A percentile compares a stretch with the other conserved stretches of the same genome.
phyloP scores from a whole-genome alignment of 2,888 invertebrate species.

The Piscicola geometra region DNA sequence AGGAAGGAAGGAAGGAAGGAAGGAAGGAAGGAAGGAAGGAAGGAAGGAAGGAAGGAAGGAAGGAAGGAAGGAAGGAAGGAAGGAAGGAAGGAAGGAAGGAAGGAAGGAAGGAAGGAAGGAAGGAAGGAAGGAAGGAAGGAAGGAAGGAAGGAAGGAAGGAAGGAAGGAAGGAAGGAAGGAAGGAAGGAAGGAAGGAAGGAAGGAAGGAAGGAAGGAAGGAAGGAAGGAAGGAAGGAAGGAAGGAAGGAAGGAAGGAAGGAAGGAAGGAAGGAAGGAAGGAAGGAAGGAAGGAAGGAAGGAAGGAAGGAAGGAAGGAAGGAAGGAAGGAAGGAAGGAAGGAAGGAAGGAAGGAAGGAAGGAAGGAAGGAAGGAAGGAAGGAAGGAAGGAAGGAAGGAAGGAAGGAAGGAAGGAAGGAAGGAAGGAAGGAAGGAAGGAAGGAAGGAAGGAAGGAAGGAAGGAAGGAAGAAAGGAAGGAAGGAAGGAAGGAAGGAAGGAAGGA shows the following conservation, averaged over 20 bases:
- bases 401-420: neutral
- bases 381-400: neutral
- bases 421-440: neutral
- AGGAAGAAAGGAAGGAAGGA: neutral
- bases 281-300: neutral
- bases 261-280: neutral
- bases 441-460: neutral
- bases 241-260: neutral
- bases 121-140: slow-evolving; percentile 11
- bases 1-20: slow-evolving; percentile 12
- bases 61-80: slow-evolving; percentile 11
- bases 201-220: slow-evolving; percentile 2
- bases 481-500: neutral
- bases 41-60: slow-evolving; percentile 11
- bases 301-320: neutral
- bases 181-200: slow-evolving; percentile 1
- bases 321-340: neutral
- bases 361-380: neutral
- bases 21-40: slow-evolving; percentile 11
- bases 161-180: neutral
- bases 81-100: slow-evolving; percentile 11
- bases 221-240: neutral
- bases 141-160: slow-evolving; percentile 6
- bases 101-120: slow-evolving; percentile 11
- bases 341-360: neutral